A percentile compares a stretch with the other conserved stretches of the same genome.
phyloP scores from a whole-genome alignment of 1,140 invertebrate genomes.

The Rhyacophila brunnea region DNA sequence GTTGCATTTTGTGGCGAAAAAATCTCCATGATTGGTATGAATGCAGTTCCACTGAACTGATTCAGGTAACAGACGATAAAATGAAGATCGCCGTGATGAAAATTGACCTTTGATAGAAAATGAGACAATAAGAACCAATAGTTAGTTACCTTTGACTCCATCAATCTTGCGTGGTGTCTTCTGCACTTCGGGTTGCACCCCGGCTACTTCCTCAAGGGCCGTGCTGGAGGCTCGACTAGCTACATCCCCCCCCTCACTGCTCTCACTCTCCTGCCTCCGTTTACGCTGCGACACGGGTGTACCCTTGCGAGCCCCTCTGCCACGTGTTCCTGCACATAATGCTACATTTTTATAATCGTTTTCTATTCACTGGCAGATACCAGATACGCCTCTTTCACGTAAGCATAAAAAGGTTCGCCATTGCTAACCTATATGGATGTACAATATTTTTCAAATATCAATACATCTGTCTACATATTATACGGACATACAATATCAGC shows the following conservation, averaged over 20 bases:
- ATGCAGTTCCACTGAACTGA: too few species aligned
- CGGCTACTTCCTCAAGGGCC: constrained; percentile 44
- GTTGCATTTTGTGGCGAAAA: too few species aligned
- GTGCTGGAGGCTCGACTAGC: constrained; percentile 45
- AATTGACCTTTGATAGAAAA: not conserved
- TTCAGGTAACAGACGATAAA: not conserved
- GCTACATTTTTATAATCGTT: too few species aligned
- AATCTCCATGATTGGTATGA: too few species aligned
- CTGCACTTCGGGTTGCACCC: constrained; percentile 55
- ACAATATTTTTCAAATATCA: too few species aligned
- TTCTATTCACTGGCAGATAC: too few species aligned
- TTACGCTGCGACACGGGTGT: constrained; percentile 33
- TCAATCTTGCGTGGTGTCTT: constrained; percentile 50
- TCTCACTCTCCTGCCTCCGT: constrained; percentile 48
- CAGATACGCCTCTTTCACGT: too few species aligned
- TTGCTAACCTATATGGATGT: too few species aligned
- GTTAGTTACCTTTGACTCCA: constrained; percentile 44
- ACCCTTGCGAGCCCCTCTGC: constrained; percentile 2
- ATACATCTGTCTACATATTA: too few species aligned
- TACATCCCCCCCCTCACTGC: constrained; percentile 44
- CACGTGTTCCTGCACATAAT: not conserved
- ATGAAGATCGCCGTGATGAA: too few species aligned
- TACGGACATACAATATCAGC: too few species aligned
- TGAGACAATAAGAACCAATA: not conserved
- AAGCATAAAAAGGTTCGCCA: too few species aligned